Evolutionary conservation across 2,113 vertebrate species (phyloP).

Genomic region (Vulpes ferrilata): DNA sequence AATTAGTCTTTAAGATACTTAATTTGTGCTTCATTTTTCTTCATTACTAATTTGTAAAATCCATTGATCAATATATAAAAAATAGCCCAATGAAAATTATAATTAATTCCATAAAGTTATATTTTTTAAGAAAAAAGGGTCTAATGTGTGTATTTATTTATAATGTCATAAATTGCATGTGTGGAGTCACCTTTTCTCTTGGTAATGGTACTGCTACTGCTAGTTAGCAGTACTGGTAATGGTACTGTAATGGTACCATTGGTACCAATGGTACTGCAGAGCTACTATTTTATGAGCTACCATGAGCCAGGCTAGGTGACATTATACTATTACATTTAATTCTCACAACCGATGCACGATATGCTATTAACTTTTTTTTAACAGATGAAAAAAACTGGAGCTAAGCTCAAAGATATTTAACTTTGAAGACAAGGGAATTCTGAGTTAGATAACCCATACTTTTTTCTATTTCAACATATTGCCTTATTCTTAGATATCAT

Average conservation of each 20-base stretch:
- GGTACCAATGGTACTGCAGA: too few relatives aligned
- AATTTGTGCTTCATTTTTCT: background rate
- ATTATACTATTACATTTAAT: background rate
- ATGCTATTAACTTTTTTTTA: background rate
- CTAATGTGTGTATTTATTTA: background rate
- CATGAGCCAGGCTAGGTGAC: background rate
- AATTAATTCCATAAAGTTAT: background rate
- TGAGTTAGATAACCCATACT: background rate
- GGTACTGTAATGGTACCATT: too few relatives aligned
- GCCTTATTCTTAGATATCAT: background rate
- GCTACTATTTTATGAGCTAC: background rate
- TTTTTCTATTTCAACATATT: background rate
- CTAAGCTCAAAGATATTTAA: background rate
- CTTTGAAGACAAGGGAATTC: background rate
- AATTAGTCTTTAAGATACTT: background rate
- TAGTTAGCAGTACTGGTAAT: too few relatives aligned
- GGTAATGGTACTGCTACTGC: background rate
- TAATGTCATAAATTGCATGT: background rate
- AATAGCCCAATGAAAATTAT: background rate
- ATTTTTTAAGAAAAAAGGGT: background rate
- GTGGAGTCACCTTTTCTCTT: background rate
- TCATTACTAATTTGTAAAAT: slow-evolving; percentile 15
- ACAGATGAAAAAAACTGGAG: background rate
- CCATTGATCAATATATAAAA: background rate
- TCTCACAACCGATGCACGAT: rapidly evolving